Evolutionary conservation across 2,888 invertebrate species (phyloP).

Genomic region (Coremacera marginata): DNA sequence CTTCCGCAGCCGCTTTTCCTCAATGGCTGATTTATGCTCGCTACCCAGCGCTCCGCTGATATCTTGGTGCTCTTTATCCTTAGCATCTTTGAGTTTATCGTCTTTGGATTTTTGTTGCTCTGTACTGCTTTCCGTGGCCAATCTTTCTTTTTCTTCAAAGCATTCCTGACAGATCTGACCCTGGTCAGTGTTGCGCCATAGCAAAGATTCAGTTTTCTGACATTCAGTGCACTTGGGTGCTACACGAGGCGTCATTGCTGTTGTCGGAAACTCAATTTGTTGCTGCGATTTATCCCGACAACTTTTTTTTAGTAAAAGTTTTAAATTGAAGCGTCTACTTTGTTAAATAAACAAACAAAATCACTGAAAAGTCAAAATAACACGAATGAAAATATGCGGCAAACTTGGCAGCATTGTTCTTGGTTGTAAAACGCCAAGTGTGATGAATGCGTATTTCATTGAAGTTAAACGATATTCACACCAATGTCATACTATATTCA

Average conservation of each 20-base stretch:
- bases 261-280: neutral
- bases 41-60: slow-evolving; percentile 49
- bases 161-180: slow-evolving; percentile 85
- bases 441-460: neutral
- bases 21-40: slow-evolving; percentile 36
- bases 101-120: slow-evolving; percentile 5
- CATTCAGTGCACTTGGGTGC: slow-evolving; percentile 79
- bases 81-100: slow-evolving; percentile 27
- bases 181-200: slow-evolving; percentile 82
- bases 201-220: slow-evolving; percentile 76
- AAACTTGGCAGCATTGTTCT: neutral
- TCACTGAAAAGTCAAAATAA: neutral
- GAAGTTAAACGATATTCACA: no score
- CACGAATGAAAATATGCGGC: neutral
- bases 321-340: neutral
- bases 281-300: neutral
- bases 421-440: neutral
- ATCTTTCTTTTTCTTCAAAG: slow-evolving; percentile 72
- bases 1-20: slow-evolving; percentile 64
- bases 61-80: slow-evolving; percentile 50
- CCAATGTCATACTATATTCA: no score
- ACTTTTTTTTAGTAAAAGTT: neutral
- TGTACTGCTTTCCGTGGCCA: slow-evolving; percentile 51
- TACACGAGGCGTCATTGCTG: slow-evolving; percentile 53
- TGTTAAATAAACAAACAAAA: slow-evolving; percentile 1